A percentile compares a stretch with the other conserved stretches of the same genome.
Evolutionary conservation across 2,113 vertebrate species (phyloP).

Genomic region (Hassar affinis): DNA sequence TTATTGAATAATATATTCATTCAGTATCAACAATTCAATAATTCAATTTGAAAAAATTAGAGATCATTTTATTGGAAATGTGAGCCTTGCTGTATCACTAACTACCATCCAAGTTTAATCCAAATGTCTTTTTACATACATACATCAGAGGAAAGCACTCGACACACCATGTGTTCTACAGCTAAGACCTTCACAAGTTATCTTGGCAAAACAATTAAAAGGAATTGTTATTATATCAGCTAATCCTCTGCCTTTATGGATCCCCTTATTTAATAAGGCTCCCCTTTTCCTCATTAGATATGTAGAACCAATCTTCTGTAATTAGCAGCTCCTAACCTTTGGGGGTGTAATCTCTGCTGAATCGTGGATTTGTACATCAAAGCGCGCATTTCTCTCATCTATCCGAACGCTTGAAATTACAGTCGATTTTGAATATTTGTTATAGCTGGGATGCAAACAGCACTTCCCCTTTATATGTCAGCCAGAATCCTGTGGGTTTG

Average conservation of each 20-base stretch:
- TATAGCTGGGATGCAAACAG: slow-evolving; percentile 75
- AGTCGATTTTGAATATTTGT: slow-evolving; percentile 77
- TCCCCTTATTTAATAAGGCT: slow-evolving; percentile 73
- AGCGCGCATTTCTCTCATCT: slow-evolving; percentile 69
- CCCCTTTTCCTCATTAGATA: slow-evolving; percentile 74
- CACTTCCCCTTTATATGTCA: slow-evolving; percentile 72
- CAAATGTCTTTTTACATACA: slow-evolving; percentile 36
- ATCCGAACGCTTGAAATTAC: slow-evolving; percentile 75
- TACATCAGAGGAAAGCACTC: slow-evolving; percentile 24
- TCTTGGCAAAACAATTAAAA: slow-evolving; percentile 34
- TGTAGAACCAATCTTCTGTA: slow-evolving; percentile 76
- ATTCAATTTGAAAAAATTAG: neutral
- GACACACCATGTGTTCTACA: slow-evolving; percentile 13
- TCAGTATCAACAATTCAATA: neutral
- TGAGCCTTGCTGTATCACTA: neutral
- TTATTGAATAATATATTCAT: neutral
- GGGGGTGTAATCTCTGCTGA: slow-evolving; percentile 78
- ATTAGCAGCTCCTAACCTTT: slow-evolving; percentile 81
- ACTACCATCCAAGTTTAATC: slow-evolving; percentile 33
- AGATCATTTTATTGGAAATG: neutral
- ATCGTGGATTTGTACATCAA: slow-evolving; percentile 83
- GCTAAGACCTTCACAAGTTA: slow-evolving; percentile 31
- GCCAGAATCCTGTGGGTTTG: slow-evolving; percentile 76
- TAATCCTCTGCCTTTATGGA: slow-evolving; percentile 70
- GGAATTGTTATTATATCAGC: slow-evolving; percentile 59